Evolutionary conservation across 2,888 invertebrate species (phyloP), one percentile per base, ranked within the genome.

Genomic region (Horisme vitalbata): DNA sequence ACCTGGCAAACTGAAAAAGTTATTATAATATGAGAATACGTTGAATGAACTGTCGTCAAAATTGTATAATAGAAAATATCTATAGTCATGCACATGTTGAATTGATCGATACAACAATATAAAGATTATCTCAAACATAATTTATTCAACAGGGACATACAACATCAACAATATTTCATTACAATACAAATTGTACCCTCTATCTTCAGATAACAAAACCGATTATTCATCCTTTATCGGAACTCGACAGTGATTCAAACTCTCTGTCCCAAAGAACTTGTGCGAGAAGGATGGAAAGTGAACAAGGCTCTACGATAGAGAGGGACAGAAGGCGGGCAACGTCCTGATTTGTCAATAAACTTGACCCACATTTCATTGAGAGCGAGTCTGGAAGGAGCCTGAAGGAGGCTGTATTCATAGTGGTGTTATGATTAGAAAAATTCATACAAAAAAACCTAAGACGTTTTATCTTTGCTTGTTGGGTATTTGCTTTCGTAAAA

Each of bases 261-360:
- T 39, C 24, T 41, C 31, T 21, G 26, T 55, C 38, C 38, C 39
- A 23, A 15, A 36, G 11, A 45, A 18, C 28, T 38, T 45, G 8
- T 13, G 55, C 5, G 59, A 69, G 36, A 4, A 56, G 43, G 68
- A 68, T 43, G 47, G 33, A 28, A 31, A n/a, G n/a, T n/a, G n/a
- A n/a, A n/a, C n/a, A n/a, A n/a, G n/a, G n/a, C 34, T 34, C 59
- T 51, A 32, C 8, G 63, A 10, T 24, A 36, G 69, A 74, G 31
- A 11, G 59, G 45, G 72, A 69, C 33, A 38, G 41, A 28, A 54
- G 44, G 60, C 75, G 83, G 83, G 82, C 86, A 87, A 86, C 65
- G 87, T 84, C 86, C 88, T 84, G 83, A 79, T 85, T 86, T 83
- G 84, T 85, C 84, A 87, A 87, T 85, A 87, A 88, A 87, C 87